Evolutionary conservation across 2,113 vertebrate species (phyloP), one percentile per base, ranked within the genome.

Genomic region (Mormyrus lacerda): DNA sequence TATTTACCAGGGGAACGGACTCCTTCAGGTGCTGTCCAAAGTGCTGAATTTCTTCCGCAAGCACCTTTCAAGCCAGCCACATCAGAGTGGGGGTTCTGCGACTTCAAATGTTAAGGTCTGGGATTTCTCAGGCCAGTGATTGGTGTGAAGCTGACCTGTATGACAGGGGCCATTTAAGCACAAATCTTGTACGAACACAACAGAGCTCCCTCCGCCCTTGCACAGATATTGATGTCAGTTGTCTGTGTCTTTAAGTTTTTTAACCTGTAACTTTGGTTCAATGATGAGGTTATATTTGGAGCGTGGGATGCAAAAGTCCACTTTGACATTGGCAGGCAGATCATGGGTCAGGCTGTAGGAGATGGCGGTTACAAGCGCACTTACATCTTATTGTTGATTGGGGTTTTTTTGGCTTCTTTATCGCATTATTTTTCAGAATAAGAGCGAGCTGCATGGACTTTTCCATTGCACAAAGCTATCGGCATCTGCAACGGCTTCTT

Each of bases 21-120:
- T 92, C 91, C 92, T 91, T 89, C 92, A 95, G 96, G 95, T 96
- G 96, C 96, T 96, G 96, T 96, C 96, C 96, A 96, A 95, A 94
- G 96, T 96, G 96, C 96, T 96, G 96, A 96, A 96, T 93, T 95
- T 94, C 94, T 95, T 92, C 90, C 90, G 90, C 90, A 91, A 94
- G 94, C 95, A 96, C 96, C 95, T 96, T 95, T 94, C 91, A 91
- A 92, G 92, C 92, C 92, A 92, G 93, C 94, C 94, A 92, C 93
- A 91, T 87, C 91, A 90, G 86, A 91, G 87, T 47, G 44, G 21
- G 17, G 8, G 45, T 79, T 79, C 73, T 19, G 35, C 13, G 4
- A 19, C 11, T 73, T 73, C 65, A 73, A 15, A 73, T 61, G 31
- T 35, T 1, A 17, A 39, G 73, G 35, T 79, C 35, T 17, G 4